Evolutionary conservation across 1,140 invertebrate genomes (phyloP), one percentile per base, ranked within the genome.

Genomic region (Sinella curviseta): DNA sequence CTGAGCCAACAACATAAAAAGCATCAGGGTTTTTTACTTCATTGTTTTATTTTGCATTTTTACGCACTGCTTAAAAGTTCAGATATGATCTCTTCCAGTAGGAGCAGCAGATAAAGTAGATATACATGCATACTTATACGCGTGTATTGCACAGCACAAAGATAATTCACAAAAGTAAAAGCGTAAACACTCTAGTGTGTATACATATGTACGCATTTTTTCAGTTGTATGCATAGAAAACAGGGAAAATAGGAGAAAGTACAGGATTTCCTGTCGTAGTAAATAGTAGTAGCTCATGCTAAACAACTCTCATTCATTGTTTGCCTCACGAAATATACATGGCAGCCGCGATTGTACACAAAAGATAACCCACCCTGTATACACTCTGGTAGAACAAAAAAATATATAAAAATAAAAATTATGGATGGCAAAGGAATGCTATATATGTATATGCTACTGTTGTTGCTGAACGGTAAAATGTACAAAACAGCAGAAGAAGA

Each of bases 251-350:
- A 70, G 30, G 28, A 70, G 65, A 30, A 33, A 70, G 65, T 30
- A 30, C 65, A 33, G 65, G 65, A 70, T 70, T 70, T 70, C 65
- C 65, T 70, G 65, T 70, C 8, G 28, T 70, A 60, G 12, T 48
- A 48, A 48, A 48, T 48, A 12, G 39, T 12, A 48, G 20, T 20
- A 48, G 39, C 20, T 48, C 39, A 48, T 48, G 39, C 20, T 48
- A 48, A 48, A 48, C 39, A 48, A 48, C 39, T 48, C 20, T 48
- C 39, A 48, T 20, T 48, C 39, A 48, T 48, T 48, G 39, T 20
- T 48, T 48, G 8, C 39, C 20, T 20, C 39, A 48, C 8, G 39
- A 48, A 20, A 12, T 48, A 48, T 48, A 20, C 39, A 12, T 48
- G 8, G 20, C 20, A 20, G 8, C 39, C 8, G 20, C 39, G 20